Conservation (phyloP, 1,140 invertebrate species). For the Sinella curviseta region DNA sequence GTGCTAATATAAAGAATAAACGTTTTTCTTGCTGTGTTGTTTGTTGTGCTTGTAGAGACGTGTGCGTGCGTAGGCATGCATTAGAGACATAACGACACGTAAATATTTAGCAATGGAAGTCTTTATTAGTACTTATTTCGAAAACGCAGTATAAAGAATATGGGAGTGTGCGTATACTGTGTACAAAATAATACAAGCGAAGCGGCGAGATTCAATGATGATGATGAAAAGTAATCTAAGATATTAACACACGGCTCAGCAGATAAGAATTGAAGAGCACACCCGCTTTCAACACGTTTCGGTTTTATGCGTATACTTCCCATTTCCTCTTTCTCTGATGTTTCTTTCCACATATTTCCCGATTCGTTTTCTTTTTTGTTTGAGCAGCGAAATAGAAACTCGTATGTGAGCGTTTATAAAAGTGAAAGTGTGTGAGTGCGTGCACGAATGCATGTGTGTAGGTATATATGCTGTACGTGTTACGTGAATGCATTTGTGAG, state of each 20-base stretch:
- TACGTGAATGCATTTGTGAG: too few species aligned
- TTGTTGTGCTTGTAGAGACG: too few species aligned
- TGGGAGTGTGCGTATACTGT: too few species aligned
- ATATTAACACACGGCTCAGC: slow-evolving; percentile 20
- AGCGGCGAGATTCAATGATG: not conserved
- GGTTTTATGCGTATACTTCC: not conserved
- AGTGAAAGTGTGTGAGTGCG: not conserved
- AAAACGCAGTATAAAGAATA: not conserved
- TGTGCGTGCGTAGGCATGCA: too few species aligned
- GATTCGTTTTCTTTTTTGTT: not conserved
- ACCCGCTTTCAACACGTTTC: slow-evolving; percentile 8
- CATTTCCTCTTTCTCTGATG: not conserved
- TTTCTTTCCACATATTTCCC: not conserved
- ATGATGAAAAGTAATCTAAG: slow-evolving; percentile 23
- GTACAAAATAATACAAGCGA: too few species aligned
- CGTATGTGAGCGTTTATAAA: not conserved
- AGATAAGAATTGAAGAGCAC: slow-evolving; percentile 17
- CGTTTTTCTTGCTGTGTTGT: too few species aligned
- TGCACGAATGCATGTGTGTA: not conserved
- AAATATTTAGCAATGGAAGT: too few species aligned
- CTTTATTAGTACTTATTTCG: not conserved
- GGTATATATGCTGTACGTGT: too few species aligned
- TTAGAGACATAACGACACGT: too few species aligned
- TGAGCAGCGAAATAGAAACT: not conserved
- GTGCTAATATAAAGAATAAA: too few species aligned